phyloP scores from a whole-genome alignment of 2,113 vertebrate species.

The Pygoscelis antarcticus region DNA sequence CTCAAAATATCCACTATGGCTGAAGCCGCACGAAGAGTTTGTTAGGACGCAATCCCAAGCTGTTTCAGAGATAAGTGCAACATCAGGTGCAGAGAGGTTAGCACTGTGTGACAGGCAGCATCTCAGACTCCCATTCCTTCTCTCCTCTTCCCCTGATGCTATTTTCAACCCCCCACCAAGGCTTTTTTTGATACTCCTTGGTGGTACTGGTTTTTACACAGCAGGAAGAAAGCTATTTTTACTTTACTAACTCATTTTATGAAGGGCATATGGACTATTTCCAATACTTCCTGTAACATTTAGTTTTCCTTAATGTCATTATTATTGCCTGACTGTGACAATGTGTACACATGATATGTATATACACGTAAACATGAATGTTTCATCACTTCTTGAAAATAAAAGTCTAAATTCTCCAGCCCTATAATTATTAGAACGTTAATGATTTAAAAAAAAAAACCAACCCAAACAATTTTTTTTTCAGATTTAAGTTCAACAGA shows the following conservation, averaged over 20 bases:
- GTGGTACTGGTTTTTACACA: not conserved
- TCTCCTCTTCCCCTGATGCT: not conserved
- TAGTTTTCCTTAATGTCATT: not conserved
- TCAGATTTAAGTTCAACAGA: not conserved
- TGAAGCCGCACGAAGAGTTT: rapidly evolving
- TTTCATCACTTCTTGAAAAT: not conserved
- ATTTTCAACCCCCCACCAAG: not conserved
- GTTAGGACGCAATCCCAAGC: rapidly evolving
- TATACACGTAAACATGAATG: not conserved
- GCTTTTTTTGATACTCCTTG: not conserved
- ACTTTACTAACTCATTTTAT: not conserved
- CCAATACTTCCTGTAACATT: not conserved
- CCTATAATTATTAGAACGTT: not conserved
- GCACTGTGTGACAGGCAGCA: not conserved
- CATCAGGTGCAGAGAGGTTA: rapidly evolving
- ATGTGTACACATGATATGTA: not conserved
- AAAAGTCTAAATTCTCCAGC: not conserved
- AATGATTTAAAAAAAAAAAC: not conserved
- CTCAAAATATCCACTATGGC: rapidly evolving
- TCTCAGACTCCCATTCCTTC: too few species aligned
- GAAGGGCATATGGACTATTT: not conserved
- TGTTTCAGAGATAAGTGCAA: not conserved
- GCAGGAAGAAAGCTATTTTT: not conserved
- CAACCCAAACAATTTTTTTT: not conserved
- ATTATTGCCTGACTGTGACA: not conserved